Evolutionary conservation across 1,140 invertebrate species (phyloP).

Genomic region (Eriocheir sinensis): DNA sequence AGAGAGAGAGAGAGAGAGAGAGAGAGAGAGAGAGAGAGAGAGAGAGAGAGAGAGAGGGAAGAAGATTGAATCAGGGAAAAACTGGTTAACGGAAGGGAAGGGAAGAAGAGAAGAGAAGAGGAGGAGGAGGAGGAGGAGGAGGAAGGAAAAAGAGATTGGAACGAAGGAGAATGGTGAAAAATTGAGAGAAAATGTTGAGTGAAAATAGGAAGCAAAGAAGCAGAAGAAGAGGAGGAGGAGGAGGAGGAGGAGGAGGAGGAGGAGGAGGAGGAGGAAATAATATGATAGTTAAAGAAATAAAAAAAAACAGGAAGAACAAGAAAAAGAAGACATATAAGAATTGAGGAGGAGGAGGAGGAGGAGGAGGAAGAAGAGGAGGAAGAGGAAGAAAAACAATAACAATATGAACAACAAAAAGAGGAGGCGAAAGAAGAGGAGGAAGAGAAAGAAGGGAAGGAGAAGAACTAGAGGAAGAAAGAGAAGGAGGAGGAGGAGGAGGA

Average conservation of each 20-base stretch:
- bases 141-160: not conserved
- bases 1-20: not conserved
- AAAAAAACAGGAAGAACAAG: too few species aligned
- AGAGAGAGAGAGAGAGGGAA: not conserved
- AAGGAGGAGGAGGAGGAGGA: not conserved
- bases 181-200: too few species aligned
- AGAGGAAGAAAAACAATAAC: not conserved
- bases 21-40: not conserved
- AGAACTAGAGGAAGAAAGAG: not conserved
- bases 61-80: not conserved
- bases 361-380: not conserved
- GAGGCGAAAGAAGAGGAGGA: not conserved
- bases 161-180: too few species aligned
- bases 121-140: not conserved
- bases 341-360: not conserved
- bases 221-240: too few species aligned
- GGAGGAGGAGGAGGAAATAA: too few species aligned
- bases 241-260: too few species aligned
- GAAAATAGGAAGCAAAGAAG: too few species aligned
- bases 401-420: not conserved
- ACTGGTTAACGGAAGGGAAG: not conserved
- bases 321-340: not conserved
- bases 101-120: not conserved
- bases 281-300: too few species aligned
- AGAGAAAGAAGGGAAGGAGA: not conserved